phyloP scores from a whole-genome alignment of 92 coral and sea anemone species.

The Isaurus tuberculatus region DNA sequence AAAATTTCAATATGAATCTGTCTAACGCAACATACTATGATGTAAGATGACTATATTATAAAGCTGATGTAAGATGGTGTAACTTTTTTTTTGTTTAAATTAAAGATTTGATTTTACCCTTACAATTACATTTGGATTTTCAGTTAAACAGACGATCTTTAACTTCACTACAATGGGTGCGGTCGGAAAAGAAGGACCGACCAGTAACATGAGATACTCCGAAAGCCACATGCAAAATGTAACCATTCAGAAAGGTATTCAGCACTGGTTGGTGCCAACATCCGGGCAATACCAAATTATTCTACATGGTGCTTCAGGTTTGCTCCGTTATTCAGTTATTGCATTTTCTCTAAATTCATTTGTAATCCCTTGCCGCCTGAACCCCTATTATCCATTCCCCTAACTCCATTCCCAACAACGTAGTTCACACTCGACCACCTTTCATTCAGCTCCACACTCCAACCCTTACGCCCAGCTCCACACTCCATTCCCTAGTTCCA shows the following conservation, averaged over 20 bases:
- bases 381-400: too few species aligned
- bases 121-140: not conserved
- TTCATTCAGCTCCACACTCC: too few species aligned
- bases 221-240: not conserved
- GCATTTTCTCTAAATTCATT: not conserved
- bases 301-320: slow-evolving; percentile 35
- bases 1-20: too few species aligned
- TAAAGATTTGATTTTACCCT: not conserved
- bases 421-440: too few species aligned
- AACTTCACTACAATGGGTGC: slow-evolving; percentile 41
- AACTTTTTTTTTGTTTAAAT: too few species aligned
- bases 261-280: slow-evolving; percentile 29
- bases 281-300: slow-evolving; percentile 32
- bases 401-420: too few species aligned
- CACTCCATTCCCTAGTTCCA: too few species aligned
- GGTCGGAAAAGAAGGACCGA: slow-evolving; percentile 27
- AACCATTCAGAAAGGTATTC: slow-evolving; percentile 9
- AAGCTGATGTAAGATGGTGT: too few species aligned
- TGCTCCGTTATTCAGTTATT: not conserved
- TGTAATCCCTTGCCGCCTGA: too few species aligned
- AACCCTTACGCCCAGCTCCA: too few species aligned
- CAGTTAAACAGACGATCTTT: slow-evolving; percentile 5
- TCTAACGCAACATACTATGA: too few species aligned
- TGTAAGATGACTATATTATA: too few species aligned
- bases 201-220: not conserved